Base-by-base conservation (phyloP, 2,113 vertebrate genomes). In the Myotis lucifugus region DNA sequence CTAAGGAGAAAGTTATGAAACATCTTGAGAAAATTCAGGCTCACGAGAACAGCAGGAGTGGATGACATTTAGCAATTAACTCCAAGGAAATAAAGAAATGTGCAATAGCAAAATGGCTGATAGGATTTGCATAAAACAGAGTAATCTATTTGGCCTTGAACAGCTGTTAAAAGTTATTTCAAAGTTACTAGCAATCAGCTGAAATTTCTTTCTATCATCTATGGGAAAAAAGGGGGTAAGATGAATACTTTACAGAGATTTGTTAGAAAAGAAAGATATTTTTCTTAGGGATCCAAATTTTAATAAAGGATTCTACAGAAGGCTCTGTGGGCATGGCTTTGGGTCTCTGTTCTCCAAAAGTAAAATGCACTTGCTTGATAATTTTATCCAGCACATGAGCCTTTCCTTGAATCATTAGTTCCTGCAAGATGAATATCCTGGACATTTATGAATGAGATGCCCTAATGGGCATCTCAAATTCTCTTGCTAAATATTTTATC, bases 401-500 rank as follows among this genome's bases (percentile, higher is more conserved):
- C 52, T 96, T 76, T 88, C 59, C 40, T 88, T 95, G 89, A 95
- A 91, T 89, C 88, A 73, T 82, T 66, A 89, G 78, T 70, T 89
- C 89, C 76, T 46, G 19, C 42, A 73, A 91, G 83, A 96, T 74
- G 85, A 95, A 42, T 69, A 92, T 76, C 64, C 56, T 76, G 54
- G 67, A 94, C 61, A 82, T 93, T 96, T 97, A 96, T 97, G 95
- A 97, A 97, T 96, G 94, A 95, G 95, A 94, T 85, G 64, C 90
- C 87, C 64, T 97, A 95, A 97, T 97, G 96, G 90, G 66, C 67
- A 87, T 89, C 86, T 96, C 83, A 69, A 84, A 86, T 85, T 86
- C 74, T 95, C 88, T 84, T 95, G 59, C 93, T 96, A 97, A 97
- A 97, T 97, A 98, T 98, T 96, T 97, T 95, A 96, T 97, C 92